Percentiles rank a stretch among this genome's conserved stretches.
phyloP scores from a whole-genome alignment of 2,113 vertebrate species.

The Garra rufa region DNA sequence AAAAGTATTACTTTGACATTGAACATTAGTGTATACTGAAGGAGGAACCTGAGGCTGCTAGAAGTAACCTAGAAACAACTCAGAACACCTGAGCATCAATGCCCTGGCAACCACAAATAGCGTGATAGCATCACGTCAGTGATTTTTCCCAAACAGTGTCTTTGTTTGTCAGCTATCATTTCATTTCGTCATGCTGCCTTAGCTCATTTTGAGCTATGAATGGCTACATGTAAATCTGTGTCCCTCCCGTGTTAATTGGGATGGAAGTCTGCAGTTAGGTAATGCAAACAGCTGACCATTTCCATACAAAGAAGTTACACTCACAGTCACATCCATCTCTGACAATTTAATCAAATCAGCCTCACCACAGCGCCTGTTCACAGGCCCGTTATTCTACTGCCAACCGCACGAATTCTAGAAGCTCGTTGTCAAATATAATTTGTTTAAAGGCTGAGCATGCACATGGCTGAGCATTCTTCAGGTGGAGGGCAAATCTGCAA shows the following conservation, averaged over 20 bases:
- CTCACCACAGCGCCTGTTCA: not conserved
- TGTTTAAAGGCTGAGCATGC: conserved; percentile 14
- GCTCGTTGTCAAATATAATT: conserved; percentile 22
- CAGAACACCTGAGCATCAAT: not conserved
- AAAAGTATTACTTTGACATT: no score
- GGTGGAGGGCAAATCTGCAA: conserved; percentile 22
- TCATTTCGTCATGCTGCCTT: not conserved
- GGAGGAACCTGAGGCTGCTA: not conserved
- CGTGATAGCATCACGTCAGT: not conserved
- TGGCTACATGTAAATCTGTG: conserved; percentile 14
- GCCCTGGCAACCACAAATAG: not conserved
- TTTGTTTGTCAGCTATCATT: not conserved
- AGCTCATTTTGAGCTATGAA: conserved; percentile 23
- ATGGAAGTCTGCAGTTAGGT: not conserved
- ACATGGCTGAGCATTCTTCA: conserved; percentile 26
- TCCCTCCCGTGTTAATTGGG: not conserved
- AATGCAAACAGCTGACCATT: conserved; percentile 29
- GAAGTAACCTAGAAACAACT: not conserved
- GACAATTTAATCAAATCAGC: conserved; percentile 34
- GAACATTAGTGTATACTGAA: not conserved
- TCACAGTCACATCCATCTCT: conserved; percentile 7
- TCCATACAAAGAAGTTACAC: conserved; percentile 29
- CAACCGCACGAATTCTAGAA: conserved; percentile 6
- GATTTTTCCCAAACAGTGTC: not conserved
- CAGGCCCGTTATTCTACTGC: conserved; percentile 16